These are phyloP conservation scores for Gerris buenoi DNA, from an alignment of 1,140 invertebrate species.

Conservation along the genomic window DNA sequence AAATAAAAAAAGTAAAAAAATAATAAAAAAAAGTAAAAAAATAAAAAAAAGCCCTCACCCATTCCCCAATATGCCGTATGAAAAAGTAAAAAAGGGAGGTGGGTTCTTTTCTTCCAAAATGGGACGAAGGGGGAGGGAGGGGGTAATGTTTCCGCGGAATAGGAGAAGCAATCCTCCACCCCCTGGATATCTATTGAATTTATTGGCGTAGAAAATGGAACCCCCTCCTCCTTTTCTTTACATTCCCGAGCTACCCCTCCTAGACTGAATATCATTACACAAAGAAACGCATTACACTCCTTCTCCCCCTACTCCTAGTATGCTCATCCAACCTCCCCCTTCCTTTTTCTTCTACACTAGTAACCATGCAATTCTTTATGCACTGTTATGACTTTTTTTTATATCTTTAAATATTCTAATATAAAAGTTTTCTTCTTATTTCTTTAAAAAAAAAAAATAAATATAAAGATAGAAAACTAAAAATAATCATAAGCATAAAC, in stretches of 20 bases:
- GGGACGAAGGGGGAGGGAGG: background rate
- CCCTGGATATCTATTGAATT: slow-evolving; percentile 19
- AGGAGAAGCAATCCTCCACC: slow-evolving; percentile 10
- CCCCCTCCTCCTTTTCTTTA: background rate
- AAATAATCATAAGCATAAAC: too few relatives aligned
- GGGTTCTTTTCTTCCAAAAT: too few relatives aligned
- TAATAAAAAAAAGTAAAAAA: slow-evolving; percentile 1
- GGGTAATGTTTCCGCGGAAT: slow-evolving; percentile 1
- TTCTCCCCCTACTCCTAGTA: too few relatives aligned
- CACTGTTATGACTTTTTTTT: background rate
- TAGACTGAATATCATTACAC: slow-evolving; percentile 18
- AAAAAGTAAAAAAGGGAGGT: too few relatives aligned
- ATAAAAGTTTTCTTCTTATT: background rate
- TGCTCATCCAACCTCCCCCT: background rate
- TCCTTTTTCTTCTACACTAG: too few relatives aligned
- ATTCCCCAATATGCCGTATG: background rate
- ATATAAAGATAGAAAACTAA: too few relatives aligned
- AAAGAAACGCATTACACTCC: background rate
- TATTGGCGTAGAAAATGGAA: slow-evolving; percentile 18
- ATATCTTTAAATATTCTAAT: background rate
- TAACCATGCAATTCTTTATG: too few relatives aligned
- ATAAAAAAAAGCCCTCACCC: background rate
- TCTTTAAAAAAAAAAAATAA: background rate
- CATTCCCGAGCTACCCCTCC: slow-evolving; percentile 7
- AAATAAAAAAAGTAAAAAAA: slow-evolving; percentile 2